Conservation (phyloP, 2,113 vertebrate genomes). For the Xiphophorus hellerii region DNA sequence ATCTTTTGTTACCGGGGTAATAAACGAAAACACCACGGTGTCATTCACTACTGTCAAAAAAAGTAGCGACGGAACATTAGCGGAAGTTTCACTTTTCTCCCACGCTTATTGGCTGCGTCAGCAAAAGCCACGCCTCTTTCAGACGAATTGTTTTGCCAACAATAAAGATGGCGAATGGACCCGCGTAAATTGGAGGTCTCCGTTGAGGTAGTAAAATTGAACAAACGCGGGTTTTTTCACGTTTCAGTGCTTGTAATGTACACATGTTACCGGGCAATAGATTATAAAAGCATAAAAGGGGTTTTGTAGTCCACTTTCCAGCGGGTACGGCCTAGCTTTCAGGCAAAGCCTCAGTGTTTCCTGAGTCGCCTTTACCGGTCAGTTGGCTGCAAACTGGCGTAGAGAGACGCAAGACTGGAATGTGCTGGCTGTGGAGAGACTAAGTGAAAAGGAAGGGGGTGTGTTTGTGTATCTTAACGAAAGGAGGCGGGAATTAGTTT, state of each 20-base stretch:
- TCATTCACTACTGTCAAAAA: background rate
- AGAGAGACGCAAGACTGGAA: constrained; percentile 8
- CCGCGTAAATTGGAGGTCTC: constrained; percentile 74
- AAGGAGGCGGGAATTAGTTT: constrained; percentile 81
- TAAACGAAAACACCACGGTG: background rate
- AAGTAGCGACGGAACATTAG: background rate
- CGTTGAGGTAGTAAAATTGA: constrained; percentile 68
- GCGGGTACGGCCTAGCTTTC: constrained; percentile 52
- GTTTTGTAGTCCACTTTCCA: constrained; percentile 1
- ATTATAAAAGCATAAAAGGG: background rate
- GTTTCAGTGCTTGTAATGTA: background rate
- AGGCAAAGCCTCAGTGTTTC: constrained; percentile 60
- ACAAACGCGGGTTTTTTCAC: constrained; percentile 14
- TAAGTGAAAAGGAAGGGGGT: constrained; percentile 73
- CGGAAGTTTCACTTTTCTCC: constrained; percentile 4
- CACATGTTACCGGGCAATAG: background rate
- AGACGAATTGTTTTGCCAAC: constrained; percentile 71
- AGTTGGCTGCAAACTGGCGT: background rate
- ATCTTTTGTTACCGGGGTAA: background rate
- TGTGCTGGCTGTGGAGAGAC: constrained; percentile 34
- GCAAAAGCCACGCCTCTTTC: constrained; percentile 58
- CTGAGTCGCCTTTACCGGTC: constrained; percentile 11
- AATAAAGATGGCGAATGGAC: constrained; percentile 81
- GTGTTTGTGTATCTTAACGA: constrained; percentile 79
- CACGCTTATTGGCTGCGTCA: constrained; percentile 54